Base-by-base conservation (phyloP, 2,888 invertebrate genomes). In the Drosophila barbarae region DNA sequence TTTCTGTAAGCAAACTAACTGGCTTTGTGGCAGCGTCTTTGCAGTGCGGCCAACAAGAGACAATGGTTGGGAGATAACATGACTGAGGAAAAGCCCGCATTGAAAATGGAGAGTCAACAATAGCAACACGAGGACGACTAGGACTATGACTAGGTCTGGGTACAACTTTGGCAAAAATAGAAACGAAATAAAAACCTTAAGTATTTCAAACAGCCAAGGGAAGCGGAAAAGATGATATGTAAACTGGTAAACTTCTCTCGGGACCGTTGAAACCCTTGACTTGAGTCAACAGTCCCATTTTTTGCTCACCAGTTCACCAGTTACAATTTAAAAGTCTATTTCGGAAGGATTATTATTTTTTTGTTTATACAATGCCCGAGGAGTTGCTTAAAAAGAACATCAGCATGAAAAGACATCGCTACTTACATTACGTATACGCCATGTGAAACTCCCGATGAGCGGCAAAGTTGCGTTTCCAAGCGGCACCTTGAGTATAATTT, bases 151-250 rank as follows among this genome's bases (percentile, higher is more conserved):
- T 56, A 77, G 65, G 71, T 72, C 76, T 63, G 64, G 71, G 53
- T 76, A 58, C 74, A 80, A 71, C 72, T 84, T 73, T 77, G 34
- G 34, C 65, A 65, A 74, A 59, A 80, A 74, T 78, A 73, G 64
- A 80, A 76, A 73, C 71, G 73, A 77, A 83, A 80, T 76, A 77
- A 81, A 83, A 83, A 73, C 73, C 75, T 71, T 75, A 74, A 72
- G 71, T 72, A 73, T 78, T 74, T 77, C 64, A 72, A 76, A 41
- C 61, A 41, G 54, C 41, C 50, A 3, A 55, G 35, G 39, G 30
- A 54, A 46, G 30, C 10, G 42, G 42, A 50, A 50, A 53, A 56
- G 46, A 51, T 59, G 67, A 75, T 53, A 82, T 74, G 71, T 77
- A 65, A 78, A 73, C 61, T 46, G 70, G 59, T 58, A 75, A 84